Evolutionary conservation across 1,140 invertebrate genomes (phyloP), one percentile per base, ranked within the genome.

Genomic region (Drosophila parvula): DNA sequence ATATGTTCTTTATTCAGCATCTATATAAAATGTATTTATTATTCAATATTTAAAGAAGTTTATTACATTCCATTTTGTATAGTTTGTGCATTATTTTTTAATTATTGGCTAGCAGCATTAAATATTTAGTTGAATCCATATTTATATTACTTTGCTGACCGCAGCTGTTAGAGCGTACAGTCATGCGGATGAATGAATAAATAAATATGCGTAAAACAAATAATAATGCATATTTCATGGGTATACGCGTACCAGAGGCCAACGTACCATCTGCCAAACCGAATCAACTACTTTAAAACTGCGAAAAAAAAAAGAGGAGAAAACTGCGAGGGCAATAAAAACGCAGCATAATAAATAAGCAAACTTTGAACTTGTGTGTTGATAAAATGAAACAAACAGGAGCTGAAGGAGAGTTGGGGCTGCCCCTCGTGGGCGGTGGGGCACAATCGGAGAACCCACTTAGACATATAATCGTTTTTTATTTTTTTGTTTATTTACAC

Each of bases 131-230:
- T 8, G 3, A 22, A 5, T 14, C 18, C 16, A 4, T 36, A 22
- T 53, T 22, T 6, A 53, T 38, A 53, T 53, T 38, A 53, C 22
- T 38, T 36, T 36, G 11, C 32, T 36, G 34, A 22, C 34, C 32
- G 12, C 51, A n/a, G 32, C 32, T 53, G 32, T 36, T 38, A 68
- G 18, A 56, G 28, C 41, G 40, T 28, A 53, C 67, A 79, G 63
- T 79, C 74, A 82, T 86, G 83, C 79, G 83, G 79, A 82, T 82
- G 83, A 82, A 88, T 83, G 79, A 74, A 88, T 88, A 82, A 79
- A 82, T 68, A 86, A 86, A 81, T 84, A 70, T 74, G 59, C 51
- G 65, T 76, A 69, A 82, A 79, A 70, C 74, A 88, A 82, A 88
- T 85, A 88, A 88, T 76, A 88, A 51, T 88, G 56, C 67, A 88